Evolutionary conservation across 2,797 vertebrate genomes (phyloP).

Genomic region (Urocyon cinereoargenteus): DNA sequence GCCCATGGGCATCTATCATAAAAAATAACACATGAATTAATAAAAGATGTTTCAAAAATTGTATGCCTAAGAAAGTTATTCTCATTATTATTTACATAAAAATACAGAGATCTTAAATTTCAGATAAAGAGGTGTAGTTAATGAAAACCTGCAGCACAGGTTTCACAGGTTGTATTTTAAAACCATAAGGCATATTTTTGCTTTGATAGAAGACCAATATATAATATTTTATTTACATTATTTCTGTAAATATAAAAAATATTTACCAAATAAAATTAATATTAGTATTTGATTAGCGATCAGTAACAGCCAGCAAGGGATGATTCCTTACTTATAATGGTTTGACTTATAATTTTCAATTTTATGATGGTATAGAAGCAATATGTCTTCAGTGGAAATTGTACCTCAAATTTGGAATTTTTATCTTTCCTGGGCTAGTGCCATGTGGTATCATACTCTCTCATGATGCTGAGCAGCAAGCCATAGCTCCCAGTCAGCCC

Average conservation of each 20-base stretch:
- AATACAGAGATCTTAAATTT: background rate
- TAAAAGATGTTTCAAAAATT: slow-evolving; percentile 13
- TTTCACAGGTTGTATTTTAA: background rate
- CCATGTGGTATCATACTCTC: background rate
- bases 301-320: background rate
- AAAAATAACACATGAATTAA: background rate
- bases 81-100: slow-evolving; percentile 2
- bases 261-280: slow-evolving; percentile 15
- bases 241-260: background rate
- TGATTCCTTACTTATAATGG: background rate
- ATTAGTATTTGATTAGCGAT: background rate
- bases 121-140: background rate
- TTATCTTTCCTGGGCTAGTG: background rate
- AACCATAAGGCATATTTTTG: background rate
- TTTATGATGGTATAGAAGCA: background rate
- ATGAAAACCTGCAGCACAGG: background rate
- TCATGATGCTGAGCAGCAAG: background rate
- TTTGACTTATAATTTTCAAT: background rate
- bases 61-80: background rate
- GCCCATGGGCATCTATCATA: background rate
- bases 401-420: background rate
- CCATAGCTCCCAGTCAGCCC: background rate
- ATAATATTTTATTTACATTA: background rate
- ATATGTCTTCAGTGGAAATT: background rate
- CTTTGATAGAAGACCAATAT: background rate